Percentiles rank a stretch among this genome's conserved stretches.
phyloP scores from a whole-genome alignment of 1,140 invertebrate genomes.

The Bactericera cockerelli region DNA sequence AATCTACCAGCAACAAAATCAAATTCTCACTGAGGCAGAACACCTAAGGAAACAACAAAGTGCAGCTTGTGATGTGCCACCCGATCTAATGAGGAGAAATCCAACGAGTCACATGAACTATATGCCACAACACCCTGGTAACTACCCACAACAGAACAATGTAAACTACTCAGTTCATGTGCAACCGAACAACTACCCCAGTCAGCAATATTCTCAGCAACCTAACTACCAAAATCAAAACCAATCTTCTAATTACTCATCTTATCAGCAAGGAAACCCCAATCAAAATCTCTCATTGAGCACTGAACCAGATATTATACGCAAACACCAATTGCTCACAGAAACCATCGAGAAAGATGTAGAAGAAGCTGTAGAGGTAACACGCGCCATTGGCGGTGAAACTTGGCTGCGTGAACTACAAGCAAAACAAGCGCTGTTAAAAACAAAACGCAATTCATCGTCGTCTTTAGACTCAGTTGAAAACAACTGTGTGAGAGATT shows the following conservation, averaged over 20 bases:
- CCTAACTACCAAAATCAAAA: neutral
- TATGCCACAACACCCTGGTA: neutral
- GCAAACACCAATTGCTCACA: slow-evolving; percentile 12
- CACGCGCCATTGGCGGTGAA: slow-evolving; percentile 31
- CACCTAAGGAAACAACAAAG: slow-evolving; percentile 1
- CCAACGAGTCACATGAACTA: neutral
- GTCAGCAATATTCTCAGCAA: neutral
- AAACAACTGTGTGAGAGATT: slow-evolving; percentile 42
- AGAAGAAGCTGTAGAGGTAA: slow-evolving; percentile 27
- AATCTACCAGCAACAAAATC: slow-evolving; percentile 6
- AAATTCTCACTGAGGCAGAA: slow-evolving; percentile 1
- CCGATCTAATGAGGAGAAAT: neutral
- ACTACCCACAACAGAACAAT: slow-evolving; percentile 3
- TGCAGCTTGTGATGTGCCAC: neutral
- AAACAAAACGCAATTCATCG: slow-evolving; percentile 13
- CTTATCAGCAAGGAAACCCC: neutral
- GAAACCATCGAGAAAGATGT: slow-evolving; percentile 18
- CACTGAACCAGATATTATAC: neutral
- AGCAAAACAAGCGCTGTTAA: slow-evolving; percentile 43
- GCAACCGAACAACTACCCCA: neutral
- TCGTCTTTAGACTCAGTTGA: neutral
- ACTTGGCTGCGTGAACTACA: slow-evolving; percentile 62
- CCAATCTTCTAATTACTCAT: neutral
- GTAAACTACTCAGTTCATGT: neutral
- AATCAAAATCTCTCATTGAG: neutral